Base-by-base conservation (phyloP, 2,888 invertebrate genomes). In the Apamea anceps region DNA sequence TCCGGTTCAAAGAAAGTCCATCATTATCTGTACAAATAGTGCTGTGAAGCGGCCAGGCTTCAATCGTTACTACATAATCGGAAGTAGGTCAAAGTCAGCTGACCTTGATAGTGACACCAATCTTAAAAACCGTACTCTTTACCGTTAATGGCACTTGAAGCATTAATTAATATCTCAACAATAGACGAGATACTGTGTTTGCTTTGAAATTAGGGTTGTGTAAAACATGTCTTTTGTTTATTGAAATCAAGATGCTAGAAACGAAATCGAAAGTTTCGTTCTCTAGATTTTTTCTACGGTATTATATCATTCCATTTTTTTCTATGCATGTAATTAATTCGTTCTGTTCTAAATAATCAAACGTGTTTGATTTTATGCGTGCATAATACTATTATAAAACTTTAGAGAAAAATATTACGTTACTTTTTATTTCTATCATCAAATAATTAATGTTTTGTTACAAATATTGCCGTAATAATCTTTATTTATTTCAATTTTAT, bases 31-130 rank as follows among this genome's bases (percentile, higher is more conserved):
- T 66, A 37, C 15, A 21, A 71, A 81, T 45, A 66, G 54, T 66
- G n/a, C 71, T 32, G 80, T 10, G 85, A 71, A 37, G 51, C 42
- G 37, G 15, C 13, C 42, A 18, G 28, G 42, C 54, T 79, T 67
- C 51, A 66, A 67, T 60, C 28, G 60, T 66, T 71, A 84, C 85
- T 80, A 60, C 73, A 65, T 75, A 70, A 76, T 67, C 42, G 42
- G 42, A 82, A 82, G 70, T 87, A 10, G 77, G 66, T 54, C 82
- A 73, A 73, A 77, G 72, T 79, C 63, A 71, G 32, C 42, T 87
- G 82, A 81, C 88, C 86, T 82, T 85, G 88, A 85, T 85, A 57
- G 75, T 70, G 71, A 79, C 25, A 60, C 70, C 10, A 82, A 78
- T 79, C 62, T 79, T 60, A 57, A 51, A 75, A 86, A 86, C 88